Percentiles rank a stretch among this genome's conserved stretches.
Conservation (phyloP, 2,888 invertebrate genomes). For the Melanotus villosus region DNA sequence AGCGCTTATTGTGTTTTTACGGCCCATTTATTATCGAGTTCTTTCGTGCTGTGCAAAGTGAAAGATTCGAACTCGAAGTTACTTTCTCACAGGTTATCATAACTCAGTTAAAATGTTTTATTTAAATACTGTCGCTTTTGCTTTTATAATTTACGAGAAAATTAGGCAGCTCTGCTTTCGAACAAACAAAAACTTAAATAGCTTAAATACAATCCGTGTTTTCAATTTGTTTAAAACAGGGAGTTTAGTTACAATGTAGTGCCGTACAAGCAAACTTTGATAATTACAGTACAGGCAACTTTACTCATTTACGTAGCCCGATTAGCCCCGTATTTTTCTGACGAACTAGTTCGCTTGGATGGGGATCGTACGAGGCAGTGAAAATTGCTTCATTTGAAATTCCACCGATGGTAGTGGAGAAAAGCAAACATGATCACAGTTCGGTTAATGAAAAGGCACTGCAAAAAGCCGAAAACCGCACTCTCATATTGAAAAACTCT, state of each 20-base stretch:
- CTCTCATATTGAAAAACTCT: conserved; percentile 14
- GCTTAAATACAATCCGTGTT: neutral
- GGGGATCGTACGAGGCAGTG: neutral
- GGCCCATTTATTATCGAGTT: conserved; percentile 21
- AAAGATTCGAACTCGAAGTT: too few species aligned
- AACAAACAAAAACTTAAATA: too few species aligned
- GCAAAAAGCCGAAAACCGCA: neutral
- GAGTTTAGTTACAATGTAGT: neutral
- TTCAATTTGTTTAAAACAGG: neutral
- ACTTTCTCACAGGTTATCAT: too few species aligned
- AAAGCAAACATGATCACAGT: conserved; percentile 17
- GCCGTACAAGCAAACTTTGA: neutral
- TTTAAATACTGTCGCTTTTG: too few species aligned
- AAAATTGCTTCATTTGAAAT: conserved; percentile 29
- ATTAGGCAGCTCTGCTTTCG: too few species aligned
- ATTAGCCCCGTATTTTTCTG: neutral
- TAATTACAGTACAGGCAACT: conserved; percentile 6
- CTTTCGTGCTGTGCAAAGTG: neutral
- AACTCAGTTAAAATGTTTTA: too few species aligned
- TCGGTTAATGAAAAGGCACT: conserved; percentile 23
- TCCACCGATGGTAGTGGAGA: conserved; percentile 1
- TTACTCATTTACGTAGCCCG: neutral
- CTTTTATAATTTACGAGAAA: too few species aligned
- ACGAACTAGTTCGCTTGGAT: neutral
- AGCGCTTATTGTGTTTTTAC: conserved; percentile 19